Evolutionary conservation across 2,797 vertebrate genomes (phyloP).

Genomic region (Erpetoichthys calabaricus): DNA sequence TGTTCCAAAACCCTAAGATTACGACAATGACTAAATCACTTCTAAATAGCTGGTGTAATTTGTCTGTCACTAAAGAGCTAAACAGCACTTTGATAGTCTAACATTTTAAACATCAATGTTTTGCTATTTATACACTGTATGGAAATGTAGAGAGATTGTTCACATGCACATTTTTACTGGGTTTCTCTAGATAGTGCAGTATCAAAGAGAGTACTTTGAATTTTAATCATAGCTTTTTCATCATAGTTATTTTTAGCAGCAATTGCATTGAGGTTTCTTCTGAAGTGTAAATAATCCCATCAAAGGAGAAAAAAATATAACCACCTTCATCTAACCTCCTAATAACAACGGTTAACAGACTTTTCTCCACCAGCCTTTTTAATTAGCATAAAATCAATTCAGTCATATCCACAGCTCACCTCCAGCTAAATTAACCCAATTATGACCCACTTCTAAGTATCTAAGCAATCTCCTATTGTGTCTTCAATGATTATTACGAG

Average conservation of each 20-base stretch:
- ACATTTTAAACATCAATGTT: neutral
- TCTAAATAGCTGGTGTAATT: neutral
- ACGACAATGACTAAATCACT: neutral
- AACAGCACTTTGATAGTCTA: neutral
- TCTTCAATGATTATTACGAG: neutral
- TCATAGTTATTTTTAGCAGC: conserved; percentile 1
- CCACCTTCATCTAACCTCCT: conserved; percentile 3
- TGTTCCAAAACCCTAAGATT: neutral
- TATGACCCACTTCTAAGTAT: neutral
- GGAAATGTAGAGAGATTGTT: neutral
- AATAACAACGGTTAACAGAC: neutral
- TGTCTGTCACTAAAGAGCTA: neutral
- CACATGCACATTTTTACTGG: neutral
- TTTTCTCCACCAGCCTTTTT: conserved; percentile 2
- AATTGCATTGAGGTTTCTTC: neutral
- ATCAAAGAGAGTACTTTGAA: neutral
- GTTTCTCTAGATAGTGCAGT: neutral
- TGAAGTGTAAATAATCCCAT: conserved; percentile 6
- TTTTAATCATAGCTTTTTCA: neutral
- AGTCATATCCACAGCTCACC: neutral
- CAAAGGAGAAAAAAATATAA: conserved; percentile 3
- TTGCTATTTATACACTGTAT: neutral
- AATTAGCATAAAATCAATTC: conserved; percentile 4
- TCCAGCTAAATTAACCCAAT: neutral
- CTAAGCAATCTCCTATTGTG: neutral